Evolutionary conservation across 2,797 vertebrate genomes (phyloP), one percentile per base, ranked within the genome.

Genomic region (Moxostoma hubbsi): DNA sequence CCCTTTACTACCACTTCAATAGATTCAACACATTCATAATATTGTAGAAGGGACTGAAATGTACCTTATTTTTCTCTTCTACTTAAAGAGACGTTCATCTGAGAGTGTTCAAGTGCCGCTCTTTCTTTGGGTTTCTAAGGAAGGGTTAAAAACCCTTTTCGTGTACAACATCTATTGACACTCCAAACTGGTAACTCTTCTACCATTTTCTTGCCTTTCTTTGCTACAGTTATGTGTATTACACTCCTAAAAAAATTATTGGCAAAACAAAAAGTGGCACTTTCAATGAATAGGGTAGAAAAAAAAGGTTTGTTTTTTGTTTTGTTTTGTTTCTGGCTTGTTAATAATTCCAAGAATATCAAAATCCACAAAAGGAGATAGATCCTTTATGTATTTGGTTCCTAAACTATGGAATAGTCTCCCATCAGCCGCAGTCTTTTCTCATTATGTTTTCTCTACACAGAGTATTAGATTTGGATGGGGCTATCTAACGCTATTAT

Each of bases 131-230:
- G 36, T 75, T 64, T 47, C 11, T 53, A 68, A 51, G 68, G 43
- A 15, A 66, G 51, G 50, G 16, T 82, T 57, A 43, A 54, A 80
- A 64, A 9, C 12, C 13, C 59, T 63, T 82, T 68, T 59, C 15
- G 61, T 57, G 73, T 11, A 0, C n/a, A 18, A 63, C 51, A 61
- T 72, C 50, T 59, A 47, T 24, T 45, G 12, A 4, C 53, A 54
- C 5, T 58, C 54, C 68, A 54, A 9, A 45, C 13, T 46, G 46
- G 67, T 55, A n/a, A 36, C 9, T 55, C 5, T 8, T 13, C 10
- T 45, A 54, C 9, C 12, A 36, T 55, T 10, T 49, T 55, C 10
- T 24, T 24, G 24, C 2, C 16, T 13, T 53, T 66, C 8, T 49
- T 15, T 47, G 13, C 9, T 13, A 53, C n/a, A 16, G 61, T 61